Conservation (phyloP, 2,888 invertebrate species). For the Tryphoninae sp. region DNA sequence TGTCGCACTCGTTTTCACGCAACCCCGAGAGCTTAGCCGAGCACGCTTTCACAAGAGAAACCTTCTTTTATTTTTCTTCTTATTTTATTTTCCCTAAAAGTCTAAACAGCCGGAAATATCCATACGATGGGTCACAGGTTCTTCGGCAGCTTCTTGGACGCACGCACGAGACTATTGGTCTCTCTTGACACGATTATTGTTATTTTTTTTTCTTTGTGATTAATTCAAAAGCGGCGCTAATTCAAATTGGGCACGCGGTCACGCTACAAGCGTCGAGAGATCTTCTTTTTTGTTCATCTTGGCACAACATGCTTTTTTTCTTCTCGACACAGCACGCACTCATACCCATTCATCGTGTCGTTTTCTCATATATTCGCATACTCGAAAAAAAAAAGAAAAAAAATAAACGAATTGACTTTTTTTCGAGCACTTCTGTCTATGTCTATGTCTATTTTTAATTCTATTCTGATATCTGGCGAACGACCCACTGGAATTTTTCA, state of each 20-base stretch:
- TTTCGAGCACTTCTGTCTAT: neutral
- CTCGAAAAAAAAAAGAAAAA: neutral
- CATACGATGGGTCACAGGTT: slow-evolving; percentile 56
- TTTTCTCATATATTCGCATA: neutral
- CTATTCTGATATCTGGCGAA: slow-evolving; percentile 32
- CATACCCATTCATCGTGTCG: neutral
- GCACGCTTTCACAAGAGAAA: slow-evolving; percentile 29
- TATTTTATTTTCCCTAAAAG: slow-evolving; percentile 14
- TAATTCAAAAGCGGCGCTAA: slow-evolving; percentile 32
- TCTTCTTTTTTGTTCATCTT: neutral
- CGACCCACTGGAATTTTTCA: slow-evolving; percentile 31
- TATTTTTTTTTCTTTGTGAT: slow-evolving; percentile 13
- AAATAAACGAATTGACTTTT: slow-evolving; percentile 19
- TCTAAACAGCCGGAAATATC: slow-evolving; percentile 56
- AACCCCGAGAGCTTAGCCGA: slow-evolving; percentile 27
- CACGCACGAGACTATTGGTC: slow-evolving; percentile 49
- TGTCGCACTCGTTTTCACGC: slow-evolving; percentile 41
- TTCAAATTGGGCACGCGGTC: slow-evolving; percentile 35
- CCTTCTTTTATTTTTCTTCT: slow-evolving; percentile 14
- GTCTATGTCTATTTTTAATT: slow-evolving; percentile 16
- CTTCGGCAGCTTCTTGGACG: slow-evolving; percentile 57
- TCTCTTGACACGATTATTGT: slow-evolving; percentile 3
- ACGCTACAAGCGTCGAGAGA: slow-evolving; percentile 28
- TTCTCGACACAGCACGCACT: no score
- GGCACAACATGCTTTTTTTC: neutral